Conservation (phyloP, 2,113 vertebrate species). For the Telmatochromis sp. region DNA sequence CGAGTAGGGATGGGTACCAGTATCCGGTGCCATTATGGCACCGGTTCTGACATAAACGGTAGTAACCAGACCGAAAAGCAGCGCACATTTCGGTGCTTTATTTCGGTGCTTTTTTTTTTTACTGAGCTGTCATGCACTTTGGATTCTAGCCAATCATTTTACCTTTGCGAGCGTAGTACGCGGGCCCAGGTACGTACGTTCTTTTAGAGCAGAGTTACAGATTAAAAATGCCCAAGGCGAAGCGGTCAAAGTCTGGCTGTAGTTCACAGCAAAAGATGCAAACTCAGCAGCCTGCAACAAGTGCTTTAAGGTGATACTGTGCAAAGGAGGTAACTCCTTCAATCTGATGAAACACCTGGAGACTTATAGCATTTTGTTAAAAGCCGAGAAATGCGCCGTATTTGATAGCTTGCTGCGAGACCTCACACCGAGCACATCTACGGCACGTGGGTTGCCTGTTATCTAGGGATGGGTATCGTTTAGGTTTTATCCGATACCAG, state of each 20-base stretch:
- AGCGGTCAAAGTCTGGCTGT: no score
- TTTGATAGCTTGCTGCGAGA: no score
- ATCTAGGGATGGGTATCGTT: no score
- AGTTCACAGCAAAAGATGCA: no score
- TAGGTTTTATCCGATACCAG: no score
- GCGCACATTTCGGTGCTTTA: neutral
- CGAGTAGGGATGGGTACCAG: neutral
- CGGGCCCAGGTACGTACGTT: neutral
- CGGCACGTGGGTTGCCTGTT: no score
- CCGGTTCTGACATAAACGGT: neutral
- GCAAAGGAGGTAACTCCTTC: accelerated
- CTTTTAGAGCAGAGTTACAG: neutral
- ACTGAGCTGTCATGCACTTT: neutral
- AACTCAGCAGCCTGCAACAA: no score
- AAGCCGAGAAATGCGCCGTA: no score
- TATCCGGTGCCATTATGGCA: neutral
- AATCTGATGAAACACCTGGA: no score
- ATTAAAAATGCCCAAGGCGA: neutral
- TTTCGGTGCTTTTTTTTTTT: neutral
- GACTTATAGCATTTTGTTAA: no score
- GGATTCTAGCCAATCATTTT: neutral
- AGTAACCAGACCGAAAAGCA: neutral
- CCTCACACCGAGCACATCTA: no score
- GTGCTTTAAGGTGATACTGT: no score
- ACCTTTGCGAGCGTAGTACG: neutral